Evolutionary conservation across 1,140 invertebrate species (phyloP).

Genomic region (Episyrphus balteatus): DNA sequence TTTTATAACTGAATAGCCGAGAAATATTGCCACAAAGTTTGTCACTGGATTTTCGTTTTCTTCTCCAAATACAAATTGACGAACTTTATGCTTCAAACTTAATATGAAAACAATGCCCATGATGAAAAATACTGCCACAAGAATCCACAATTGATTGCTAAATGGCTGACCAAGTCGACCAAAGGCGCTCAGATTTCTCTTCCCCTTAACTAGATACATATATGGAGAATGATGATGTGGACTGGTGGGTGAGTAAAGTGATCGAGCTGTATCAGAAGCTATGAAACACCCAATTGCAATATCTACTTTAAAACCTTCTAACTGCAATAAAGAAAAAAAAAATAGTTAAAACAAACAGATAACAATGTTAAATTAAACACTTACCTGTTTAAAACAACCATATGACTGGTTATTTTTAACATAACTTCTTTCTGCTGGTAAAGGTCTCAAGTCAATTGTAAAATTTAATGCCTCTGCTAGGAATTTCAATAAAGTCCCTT

Average conservation of each 20-base stretch:
- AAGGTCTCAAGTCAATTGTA: background rate
- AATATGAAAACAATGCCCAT: background rate
- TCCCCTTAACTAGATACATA: slow-evolving; percentile 6
- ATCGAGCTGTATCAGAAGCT: background rate
- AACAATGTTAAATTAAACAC: too few species aligned
- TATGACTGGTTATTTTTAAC: background rate
- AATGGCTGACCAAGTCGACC: slow-evolving; percentile 2
- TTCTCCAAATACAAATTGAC: slow-evolving; percentile 5
- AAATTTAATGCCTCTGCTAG: too few species aligned
- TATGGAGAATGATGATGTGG: slow-evolving; percentile 3
- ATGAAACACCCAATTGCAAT: slow-evolving; percentile 6
- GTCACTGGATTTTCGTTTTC: background rate
- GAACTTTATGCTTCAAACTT: background rate
- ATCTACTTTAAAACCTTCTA: background rate
- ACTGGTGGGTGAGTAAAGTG: background rate
- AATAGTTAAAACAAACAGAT: too few species aligned
- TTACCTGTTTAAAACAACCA: background rate
- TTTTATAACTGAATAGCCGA: slow-evolving; percentile 8
- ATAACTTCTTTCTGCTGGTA: slow-evolving; percentile 4
- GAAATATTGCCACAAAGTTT: slow-evolving; percentile 2
- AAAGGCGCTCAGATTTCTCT: slow-evolving; percentile 1
- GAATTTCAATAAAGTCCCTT: too few species aligned
- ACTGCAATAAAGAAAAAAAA: too few species aligned
- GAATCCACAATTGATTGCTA: background rate
- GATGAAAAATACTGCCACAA: background rate